Evolutionary conservation across 2,797 vertebrate genomes (phyloP), one percentile per base, ranked within the genome.

Genomic region (Rhyacichthys aspro): DNA sequence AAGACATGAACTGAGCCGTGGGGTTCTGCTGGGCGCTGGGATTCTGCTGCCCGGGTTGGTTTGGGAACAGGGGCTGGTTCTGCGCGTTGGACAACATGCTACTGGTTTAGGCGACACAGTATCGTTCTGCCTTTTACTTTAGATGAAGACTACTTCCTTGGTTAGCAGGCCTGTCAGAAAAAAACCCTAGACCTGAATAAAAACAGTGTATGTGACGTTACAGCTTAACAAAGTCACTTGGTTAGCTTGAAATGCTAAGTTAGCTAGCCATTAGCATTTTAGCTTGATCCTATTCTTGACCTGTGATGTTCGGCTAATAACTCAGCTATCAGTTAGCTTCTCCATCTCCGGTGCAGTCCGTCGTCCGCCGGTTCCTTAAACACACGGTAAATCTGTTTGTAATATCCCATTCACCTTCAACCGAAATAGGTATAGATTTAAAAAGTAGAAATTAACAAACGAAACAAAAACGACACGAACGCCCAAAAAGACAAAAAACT

Each of bases 11-110:
- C 59, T 92, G 93, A 56, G 84, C 81, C 12, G 82, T 10, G 0
- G 84, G 72, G 69, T 89, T 89, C 74, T 87, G 86, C 50, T 86
- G 84, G 12, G 77, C 86, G 5, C 37, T 47, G 16, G 82, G 67
- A 76, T 88, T 88, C 56, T 86, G 85, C 18, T 88, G 90, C 1
- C 82, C 90, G 59, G 86, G 79, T 50, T 93, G 86, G 82, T 50
- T 90, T 16, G 95, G 93, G 53, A 94, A 93, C 59, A 91, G 89
- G 44, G 94, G 91, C 58, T 90, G 92, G 85, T 93, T 95, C 68
- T 93, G 93, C 0, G 93, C 81, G 88, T 93, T 94, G 55, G 94
- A 90, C 75, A 96, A 84, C 95, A 96, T 95, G 78, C 72, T 86
- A 54, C 48, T 59, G 43, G 45, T 59, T 15, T 18, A 19, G 8